Conservation (phyloP, 2,888 invertebrate genomes). For the Phengaris arion region DNA sequence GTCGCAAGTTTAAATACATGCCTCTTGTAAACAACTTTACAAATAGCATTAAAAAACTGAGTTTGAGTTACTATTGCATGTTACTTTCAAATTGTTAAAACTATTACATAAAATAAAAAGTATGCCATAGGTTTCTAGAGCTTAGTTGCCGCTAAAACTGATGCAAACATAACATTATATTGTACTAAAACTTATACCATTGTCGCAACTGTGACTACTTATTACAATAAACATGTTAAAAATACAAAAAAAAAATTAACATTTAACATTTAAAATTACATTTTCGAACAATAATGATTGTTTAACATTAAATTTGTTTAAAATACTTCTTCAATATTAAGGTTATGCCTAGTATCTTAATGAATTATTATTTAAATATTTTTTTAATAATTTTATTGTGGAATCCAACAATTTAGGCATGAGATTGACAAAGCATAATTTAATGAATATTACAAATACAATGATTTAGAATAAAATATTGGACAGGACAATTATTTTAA, state of each 20-base stretch:
- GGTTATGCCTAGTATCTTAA: not conserved
- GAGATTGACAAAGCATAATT: not conserved
- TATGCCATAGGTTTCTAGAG: no score
- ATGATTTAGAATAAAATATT: not conserved
- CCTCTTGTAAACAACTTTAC: not conserved
- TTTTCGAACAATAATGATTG: not conserved
- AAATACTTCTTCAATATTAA: not conserved
- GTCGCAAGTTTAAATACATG: no score
- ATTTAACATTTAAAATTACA: slow-evolving; percentile 1
- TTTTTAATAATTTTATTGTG: not conserved
- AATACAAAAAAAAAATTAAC: not conserved
- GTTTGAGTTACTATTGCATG: no score
- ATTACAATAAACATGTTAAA: not conserved
- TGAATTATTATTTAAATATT: not conserved
- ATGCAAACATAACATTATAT: not conserved
- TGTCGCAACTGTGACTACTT: not conserved
- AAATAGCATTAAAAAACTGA: not conserved
- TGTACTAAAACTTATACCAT: not conserved
- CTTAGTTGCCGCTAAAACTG: no score
- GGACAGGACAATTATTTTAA: not conserved
- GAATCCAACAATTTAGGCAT: not conserved
- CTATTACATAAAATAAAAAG: not conserved
- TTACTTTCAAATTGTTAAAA: no score
- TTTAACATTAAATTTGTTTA: not conserved
- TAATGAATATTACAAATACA: not conserved